Base-by-base conservation (phyloP, 1,140 invertebrate species). In the Paraescarpia echinospica region DNA sequence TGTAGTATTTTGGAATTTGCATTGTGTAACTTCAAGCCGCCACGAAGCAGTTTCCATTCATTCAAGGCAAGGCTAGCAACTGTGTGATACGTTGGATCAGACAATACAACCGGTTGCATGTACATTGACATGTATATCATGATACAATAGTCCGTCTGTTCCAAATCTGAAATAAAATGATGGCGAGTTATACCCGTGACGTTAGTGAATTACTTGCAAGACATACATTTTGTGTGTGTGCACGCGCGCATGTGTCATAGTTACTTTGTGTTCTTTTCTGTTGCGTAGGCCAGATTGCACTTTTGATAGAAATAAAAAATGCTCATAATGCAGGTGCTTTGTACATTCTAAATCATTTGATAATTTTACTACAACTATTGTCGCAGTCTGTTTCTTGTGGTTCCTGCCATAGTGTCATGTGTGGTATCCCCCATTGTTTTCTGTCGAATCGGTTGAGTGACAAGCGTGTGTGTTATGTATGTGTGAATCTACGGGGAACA, bases 121-220 rank as follows among this genome's bases (percentile, higher is more conserved):
- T 77, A 27, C 27, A 77, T 31, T 51, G 18, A 77, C 22, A 77
- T 77, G 22, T 77, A 77, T 77, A 77, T 77, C 59, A 77, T 77
- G 59, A 77, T 77, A 77, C 8, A 77, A 77, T 77, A 77, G 59
- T 77, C 12, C 59, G 59, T 77, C 59, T 77, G 59, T 77, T 77
- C 59, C 59, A 77, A 77, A 77, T 77, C 59, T 77, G 59, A 77
- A 77, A 77, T 77, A 77, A 77, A 77, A 77, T 77, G 59, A 77
- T 77, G 59, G 59, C 59, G 59, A 77, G 59, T 77, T 77, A 31
- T 31, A 51, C 59, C 18, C 22, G 59, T 77, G 59, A 77, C 9
- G 59, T 77, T 77, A 77, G 59, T 77, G 14, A 77, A 77, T 77
- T 77, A 27, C 59, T 77, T 77, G 59, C 59, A 77, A 77, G 59